Evolutionary conservation across 2,888 invertebrate species (phyloP).

Genomic region (Protophormia terraenovae): DNA sequence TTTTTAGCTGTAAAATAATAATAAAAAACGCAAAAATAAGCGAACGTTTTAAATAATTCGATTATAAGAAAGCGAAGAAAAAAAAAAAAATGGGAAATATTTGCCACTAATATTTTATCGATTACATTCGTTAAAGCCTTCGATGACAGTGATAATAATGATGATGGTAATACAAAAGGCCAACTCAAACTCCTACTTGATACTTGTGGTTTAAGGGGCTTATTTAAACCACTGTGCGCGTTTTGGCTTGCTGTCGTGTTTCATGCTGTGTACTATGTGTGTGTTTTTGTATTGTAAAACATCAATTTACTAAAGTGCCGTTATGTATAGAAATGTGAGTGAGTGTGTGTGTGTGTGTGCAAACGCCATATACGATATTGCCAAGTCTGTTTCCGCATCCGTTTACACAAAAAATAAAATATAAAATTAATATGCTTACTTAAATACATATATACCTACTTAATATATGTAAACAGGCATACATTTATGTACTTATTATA

Average conservation of each 20-base stretch:
- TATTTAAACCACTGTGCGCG: conserved; percentile 51
- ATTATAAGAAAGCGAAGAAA: conserved; percentile 20
- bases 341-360: neutral
- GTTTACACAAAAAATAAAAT: conserved; percentile 42
- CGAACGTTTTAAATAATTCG: conserved; percentile 47
- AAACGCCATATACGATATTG: conserved; percentile 53
- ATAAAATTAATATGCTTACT: conserved; percentile 9
- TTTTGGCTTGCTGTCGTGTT: neutral
- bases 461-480: conserved; percentile 17
- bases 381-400: conserved; percentile 65
- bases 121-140: neutral
- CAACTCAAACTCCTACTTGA: no score
- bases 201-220: neutral
- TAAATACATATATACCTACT: neutral
- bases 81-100: neutral
- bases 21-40: neutral
- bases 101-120: conserved; percentile 51
- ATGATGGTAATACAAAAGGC: no score
- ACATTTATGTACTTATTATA: conserved; percentile 1
- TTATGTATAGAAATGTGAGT: neutral
- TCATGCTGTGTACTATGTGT: conserved; percentile 29
- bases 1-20: conserved; percentile 10
- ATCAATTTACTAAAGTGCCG: conserved; percentile 65
- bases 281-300: conserved; percentile 47
- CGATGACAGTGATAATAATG: neutral